A percentile compares a stretch with the other conserved stretches of the same genome.
Conservation (phyloP, 53 echinoderm and acorn worm genomes). For the Hippasteria phrygiana region DNA sequence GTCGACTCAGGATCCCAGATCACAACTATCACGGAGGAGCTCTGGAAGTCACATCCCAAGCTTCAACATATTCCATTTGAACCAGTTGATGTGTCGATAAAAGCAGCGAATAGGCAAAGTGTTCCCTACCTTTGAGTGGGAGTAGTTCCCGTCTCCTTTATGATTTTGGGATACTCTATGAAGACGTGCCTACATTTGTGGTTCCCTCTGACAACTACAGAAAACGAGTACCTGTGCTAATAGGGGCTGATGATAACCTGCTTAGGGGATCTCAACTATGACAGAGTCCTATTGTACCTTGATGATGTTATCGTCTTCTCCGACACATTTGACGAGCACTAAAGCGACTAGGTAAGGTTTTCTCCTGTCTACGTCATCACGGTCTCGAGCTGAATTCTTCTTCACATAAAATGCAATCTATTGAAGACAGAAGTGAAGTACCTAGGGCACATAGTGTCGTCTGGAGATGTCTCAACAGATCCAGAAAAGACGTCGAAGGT, state of each 20-base stretch:
- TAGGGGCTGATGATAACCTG: conserved; percentile 52
- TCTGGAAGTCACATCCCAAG: conserved; percentile 38
- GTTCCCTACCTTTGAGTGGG: conserved; percentile 48
- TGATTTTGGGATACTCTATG: conserved; percentile 4
- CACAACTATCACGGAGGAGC: conserved; percentile 29
- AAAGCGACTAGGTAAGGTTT: too few relatives aligned
- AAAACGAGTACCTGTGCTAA: conserved; percentile 42
- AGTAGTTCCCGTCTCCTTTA: background rate
- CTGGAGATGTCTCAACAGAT: conserved; percentile 26
- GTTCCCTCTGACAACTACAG: conserved; percentile 49
- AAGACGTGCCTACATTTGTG: conserved; percentile 48
- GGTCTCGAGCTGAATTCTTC: too few relatives aligned
- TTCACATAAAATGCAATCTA: too few relatives aligned
- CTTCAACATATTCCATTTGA: background rate
- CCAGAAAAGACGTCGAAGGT: too few relatives aligned
- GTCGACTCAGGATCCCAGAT: conserved; percentile 62
- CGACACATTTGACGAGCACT: conserved; percentile 19
- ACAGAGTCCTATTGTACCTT: conserved; percentile 2
- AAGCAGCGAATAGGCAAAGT: conserved; percentile 36
- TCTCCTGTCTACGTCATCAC: too few relatives aligned
- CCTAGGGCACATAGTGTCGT: conserved; percentile 22
- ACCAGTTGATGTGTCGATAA: conserved; percentile 14
- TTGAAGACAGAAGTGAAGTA: conserved; percentile 16
- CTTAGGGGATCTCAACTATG: conserved; percentile 33
- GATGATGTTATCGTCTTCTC: conserved; percentile 16